Conservation (phyloP, 2,888 invertebrate species). For the Lasioglossum zephyrum region DNA sequence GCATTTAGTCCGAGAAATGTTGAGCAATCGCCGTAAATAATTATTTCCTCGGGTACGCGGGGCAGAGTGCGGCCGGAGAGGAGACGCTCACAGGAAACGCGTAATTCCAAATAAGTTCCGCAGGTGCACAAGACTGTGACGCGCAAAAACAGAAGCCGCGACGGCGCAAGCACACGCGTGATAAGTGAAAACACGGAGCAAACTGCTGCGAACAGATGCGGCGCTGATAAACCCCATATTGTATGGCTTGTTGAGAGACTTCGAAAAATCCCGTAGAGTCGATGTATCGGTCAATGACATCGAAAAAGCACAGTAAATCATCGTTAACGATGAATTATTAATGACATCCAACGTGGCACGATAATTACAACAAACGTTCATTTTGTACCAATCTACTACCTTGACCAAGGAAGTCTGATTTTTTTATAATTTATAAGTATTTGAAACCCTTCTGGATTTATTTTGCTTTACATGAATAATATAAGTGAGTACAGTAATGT, state of each 20-base stretch:
- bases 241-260: background rate
- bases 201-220: background rate
- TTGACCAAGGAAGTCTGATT: too few species aligned
- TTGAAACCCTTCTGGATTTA: too few species aligned
- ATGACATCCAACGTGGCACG: background rate
- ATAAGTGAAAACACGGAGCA: constrained; percentile 9
- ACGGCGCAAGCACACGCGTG: constrained; percentile 15
- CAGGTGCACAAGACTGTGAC: constrained; percentile 63
- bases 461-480: too few species aligned
- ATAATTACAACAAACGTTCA: background rate
- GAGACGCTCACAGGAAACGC: constrained; percentile 55
- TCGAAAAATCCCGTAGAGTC: background rate
- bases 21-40: constrained; percentile 27
- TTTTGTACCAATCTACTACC: too few species aligned
- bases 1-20: constrained; percentile 12
- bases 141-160: constrained; percentile 44
- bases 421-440: too few species aligned
- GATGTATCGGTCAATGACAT: background rate
- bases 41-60: constrained; percentile 31
- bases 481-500: too few species aligned
- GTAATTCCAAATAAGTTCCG: constrained; percentile 67
- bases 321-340: background rate
- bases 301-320: too few species aligned
- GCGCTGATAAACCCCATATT: background rate
- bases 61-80: constrained; percentile 5